Evolutionary conservation across 2,888 invertebrate genomes (phyloP).

Genomic region (Cerastoderma edule): DNA sequence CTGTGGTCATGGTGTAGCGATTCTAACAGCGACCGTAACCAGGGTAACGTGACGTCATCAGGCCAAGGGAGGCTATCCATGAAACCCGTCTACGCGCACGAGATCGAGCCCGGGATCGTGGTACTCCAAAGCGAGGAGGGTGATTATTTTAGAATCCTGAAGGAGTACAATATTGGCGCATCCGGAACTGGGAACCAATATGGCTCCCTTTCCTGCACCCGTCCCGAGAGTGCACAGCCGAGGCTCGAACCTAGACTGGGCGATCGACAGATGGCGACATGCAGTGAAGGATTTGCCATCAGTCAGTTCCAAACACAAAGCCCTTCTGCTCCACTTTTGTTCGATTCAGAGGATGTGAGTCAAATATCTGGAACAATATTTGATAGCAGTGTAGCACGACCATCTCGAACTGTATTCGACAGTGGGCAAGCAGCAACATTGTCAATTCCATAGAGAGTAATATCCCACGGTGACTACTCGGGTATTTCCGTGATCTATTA

Average conservation of each 20-base stretch:
- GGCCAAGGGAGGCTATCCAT: conserved; percentile 20
- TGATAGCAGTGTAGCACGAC: background rate
- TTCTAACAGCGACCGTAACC: background rate
- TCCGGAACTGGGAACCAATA: conserved; percentile 10
- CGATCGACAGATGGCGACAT: too few relatives aligned
- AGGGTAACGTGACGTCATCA: background rate
- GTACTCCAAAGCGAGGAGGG: conserved; percentile 64
- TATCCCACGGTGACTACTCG: too few relatives aligned
- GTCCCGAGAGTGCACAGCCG: conserved; percentile 26
- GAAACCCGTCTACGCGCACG: conserved; percentile 61
- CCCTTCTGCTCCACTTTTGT: conserved; percentile 9
- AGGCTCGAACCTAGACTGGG: background rate
- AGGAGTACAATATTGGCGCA: conserved; percentile 46
- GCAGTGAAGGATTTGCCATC: too few relatives aligned
- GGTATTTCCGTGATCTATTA: too few relatives aligned
- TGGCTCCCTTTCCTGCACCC: conserved; percentile 34
- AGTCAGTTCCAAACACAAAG: conserved; percentile 3
- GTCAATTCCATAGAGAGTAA: too few relatives aligned
- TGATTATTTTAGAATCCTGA: conserved; percentile 62
- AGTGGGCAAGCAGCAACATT: too few relatives aligned
- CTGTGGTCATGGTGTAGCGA: conserved; percentile 41
- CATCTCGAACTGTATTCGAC: too few relatives aligned
- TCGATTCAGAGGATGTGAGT: background rate
- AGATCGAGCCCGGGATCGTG: conserved; percentile 62
- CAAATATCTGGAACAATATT: background rate